phyloP scores from a whole-genome alignment of 2,888 invertebrate genomes.

The Chrysolina oricalcia region DNA sequence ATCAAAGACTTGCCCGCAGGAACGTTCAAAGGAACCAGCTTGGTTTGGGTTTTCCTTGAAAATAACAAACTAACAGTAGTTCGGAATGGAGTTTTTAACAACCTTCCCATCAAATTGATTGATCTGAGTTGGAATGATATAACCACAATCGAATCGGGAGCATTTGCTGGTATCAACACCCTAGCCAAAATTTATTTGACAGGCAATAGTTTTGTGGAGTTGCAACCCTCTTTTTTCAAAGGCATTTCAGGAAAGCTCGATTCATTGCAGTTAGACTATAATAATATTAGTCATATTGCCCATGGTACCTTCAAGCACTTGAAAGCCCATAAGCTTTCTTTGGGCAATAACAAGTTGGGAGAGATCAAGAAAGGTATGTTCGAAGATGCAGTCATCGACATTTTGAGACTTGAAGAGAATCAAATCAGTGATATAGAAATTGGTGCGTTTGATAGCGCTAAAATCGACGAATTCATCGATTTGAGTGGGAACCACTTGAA shows the following conservation, averaged over 20 bases:
- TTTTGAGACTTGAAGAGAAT: too few species aligned
- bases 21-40: slow-evolving; percentile 7
- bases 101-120: slow-evolving; percentile 5
- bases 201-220: slow-evolving; percentile 5
- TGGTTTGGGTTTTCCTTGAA: not conserved
- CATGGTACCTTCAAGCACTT: slow-evolving; percentile 12
- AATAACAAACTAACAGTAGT: slow-evolving; percentile 3
- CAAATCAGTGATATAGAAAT: too few species aligned
- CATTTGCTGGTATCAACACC: not conserved
- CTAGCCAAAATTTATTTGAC: slow-evolving; percentile 7
- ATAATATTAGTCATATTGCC: slow-evolving; percentile 12
- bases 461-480: too few species aligned
- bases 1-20: not conserved
- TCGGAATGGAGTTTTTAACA: slow-evolving; percentile 22
- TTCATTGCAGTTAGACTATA: not conserved
- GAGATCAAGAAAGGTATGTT: too few species aligned
- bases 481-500: slow-evolving; percentile 6
- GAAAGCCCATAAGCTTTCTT: not conserved
- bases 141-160: slow-evolving; percentile 11
- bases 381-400: too few species aligned
- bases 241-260: not conserved
- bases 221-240: slow-evolving; percentile 7
- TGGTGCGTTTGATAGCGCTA: too few species aligned
- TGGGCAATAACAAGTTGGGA: too few species aligned
- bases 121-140: slow-evolving; percentile 14